These are phyloP conservation scores for Fringilla coelebs DNA, from an alignment of 2,797 vertebrate species.

Conservation along the genomic window DNA sequence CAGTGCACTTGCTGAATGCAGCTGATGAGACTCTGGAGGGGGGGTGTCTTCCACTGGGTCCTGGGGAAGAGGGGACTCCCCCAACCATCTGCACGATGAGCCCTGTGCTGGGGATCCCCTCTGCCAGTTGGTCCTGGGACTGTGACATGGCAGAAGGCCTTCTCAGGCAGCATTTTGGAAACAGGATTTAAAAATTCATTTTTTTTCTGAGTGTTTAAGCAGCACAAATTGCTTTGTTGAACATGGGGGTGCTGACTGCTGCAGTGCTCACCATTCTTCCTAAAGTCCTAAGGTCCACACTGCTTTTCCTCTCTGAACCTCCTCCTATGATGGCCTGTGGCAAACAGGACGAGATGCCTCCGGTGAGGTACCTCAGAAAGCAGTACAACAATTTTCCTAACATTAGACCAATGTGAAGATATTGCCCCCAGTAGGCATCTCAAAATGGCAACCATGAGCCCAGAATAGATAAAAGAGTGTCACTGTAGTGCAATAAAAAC, in stretches of 20 bases:
- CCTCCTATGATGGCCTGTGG: neutral
- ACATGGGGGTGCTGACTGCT: neutral
- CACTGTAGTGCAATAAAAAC: neutral
- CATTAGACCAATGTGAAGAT: neutral
- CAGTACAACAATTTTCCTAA: neutral
- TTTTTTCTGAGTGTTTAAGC: neutral
- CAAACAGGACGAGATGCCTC: neutral
- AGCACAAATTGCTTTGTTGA: neutral
- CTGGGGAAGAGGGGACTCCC: neutral
- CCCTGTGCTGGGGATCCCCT: neutral
- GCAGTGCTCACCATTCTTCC: neutral
- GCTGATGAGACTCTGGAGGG: neutral
- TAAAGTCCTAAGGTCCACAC: neutral
- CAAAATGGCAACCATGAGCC: neutral
- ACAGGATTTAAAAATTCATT: neutral
- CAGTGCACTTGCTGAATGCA: neutral
- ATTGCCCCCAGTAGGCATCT: neutral
- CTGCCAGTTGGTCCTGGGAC: neutral
- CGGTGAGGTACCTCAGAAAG: neutral
- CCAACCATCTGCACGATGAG: fast-evolving
- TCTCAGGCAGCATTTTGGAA: neutral
- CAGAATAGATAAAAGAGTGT: neutral
- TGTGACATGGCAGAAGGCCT: neutral
- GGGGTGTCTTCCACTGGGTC: neutral
- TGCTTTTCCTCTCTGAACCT: neutral